phyloP scores from a whole-genome alignment of 2,113 vertebrate species.

The Mormyrus iriodes region DNA sequence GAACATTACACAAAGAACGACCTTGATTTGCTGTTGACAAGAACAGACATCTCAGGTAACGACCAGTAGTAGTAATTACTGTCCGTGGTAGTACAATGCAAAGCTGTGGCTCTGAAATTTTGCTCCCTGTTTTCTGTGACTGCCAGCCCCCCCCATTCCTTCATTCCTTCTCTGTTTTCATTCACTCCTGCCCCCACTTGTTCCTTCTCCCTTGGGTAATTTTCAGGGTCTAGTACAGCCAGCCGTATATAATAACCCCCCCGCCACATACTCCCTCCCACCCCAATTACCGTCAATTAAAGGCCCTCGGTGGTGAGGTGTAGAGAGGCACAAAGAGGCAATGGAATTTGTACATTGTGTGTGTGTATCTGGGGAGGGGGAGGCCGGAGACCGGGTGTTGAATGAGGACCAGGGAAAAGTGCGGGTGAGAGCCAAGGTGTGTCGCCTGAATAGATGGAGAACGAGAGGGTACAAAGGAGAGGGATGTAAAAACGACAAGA shows the following conservation, averaged over 20 bases:
- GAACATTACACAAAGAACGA: not conserved
- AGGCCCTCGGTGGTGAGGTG: not conserved
- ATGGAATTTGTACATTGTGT: not conserved
- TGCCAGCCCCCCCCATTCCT: not conserved
- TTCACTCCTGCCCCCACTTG: not conserved
- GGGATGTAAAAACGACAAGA: not conserved
- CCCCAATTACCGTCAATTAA: constrained; percentile 6
- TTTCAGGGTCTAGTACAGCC: constrained; percentile 7
- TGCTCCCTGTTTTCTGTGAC: not conserved
- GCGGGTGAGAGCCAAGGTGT: not conserved
- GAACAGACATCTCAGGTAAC: not conserved
- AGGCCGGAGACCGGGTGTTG: not conserved
- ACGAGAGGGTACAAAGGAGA: not conserved
- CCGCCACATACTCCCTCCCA: not conserved
- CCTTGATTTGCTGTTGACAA: not conserved
- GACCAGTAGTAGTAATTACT: not conserved
- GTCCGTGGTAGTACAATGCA: not conserved
- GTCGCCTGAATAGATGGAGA: not conserved
- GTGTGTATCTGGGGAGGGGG: not conserved
- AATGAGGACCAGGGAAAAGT: not conserved
- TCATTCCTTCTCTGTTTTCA: not conserved
- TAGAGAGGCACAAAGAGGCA: not conserved
- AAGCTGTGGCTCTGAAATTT: not conserved
- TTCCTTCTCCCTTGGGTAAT: not conserved
- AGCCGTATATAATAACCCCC: not conserved